Evolutionary conservation across 2,113 vertebrate genomes (phyloP), one percentile per base, ranked within the genome.

Genomic region (Amblyornis subalaris): DNA sequence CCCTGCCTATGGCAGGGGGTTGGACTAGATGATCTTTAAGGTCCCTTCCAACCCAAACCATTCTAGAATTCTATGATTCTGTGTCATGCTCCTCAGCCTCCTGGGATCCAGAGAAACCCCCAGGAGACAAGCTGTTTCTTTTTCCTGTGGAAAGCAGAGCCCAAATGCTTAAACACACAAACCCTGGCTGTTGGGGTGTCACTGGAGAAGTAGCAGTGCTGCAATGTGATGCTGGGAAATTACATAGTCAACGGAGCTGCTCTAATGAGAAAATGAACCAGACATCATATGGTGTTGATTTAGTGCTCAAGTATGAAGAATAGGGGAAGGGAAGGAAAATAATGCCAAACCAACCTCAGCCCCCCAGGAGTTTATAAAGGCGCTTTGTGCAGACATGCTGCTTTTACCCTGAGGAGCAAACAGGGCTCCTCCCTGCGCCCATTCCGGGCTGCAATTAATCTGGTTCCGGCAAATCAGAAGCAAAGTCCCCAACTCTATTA

Each of bases 371-470:
- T 69, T 76, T 83, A 31, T 73, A 15, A 45, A 61, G 80, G 47
- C 7, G 0, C 44, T 89, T 62, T 95, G 80, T 95, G 86, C 58
- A 57, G 70, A 73, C 64, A 15, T 0, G 0, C 76, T 55, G 80
- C 55, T 62, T 40, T 66, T 54, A 36, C 65, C 35, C 67, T 0
- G 0, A 25, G 58, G 38, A 83, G 33, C 26, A 9, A 73, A 82
- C n/a, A 4, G 28, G 0, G 11, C 25, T 58, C 42, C 58, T 57
- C 71, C 25, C 4, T 1, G 0, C 0, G 33, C 36, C 48, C 0
- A 0, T 12, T 20, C 10, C 0, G 2, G 77, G 50, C 84, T 78
- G 66, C 60, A 29, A 8, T 44, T 40, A 8, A 25, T 67, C 74
- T 55, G 44, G 6, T 50, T 47, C 78, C 0, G 0, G n/a, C 64